Percentiles rank a stretch among this genome's conserved stretches.
Evolutionary conservation across 2,888 invertebrate genomes (phyloP).

Genomic region (Euzetes globulus): DNA sequence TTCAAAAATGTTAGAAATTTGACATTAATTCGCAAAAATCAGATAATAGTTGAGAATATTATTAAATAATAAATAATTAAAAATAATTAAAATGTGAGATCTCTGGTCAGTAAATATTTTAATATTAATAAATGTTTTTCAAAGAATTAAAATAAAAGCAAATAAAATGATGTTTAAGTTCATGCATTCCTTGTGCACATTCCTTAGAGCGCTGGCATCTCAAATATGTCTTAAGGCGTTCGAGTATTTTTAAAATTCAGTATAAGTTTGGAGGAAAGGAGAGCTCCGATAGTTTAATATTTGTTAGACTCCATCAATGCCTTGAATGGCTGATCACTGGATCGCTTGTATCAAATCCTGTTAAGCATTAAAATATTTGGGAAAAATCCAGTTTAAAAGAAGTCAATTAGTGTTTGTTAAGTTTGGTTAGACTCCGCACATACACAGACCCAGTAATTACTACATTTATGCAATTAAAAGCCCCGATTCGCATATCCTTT

Average conservation of each 20-base stretch:
- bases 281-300: neutral
- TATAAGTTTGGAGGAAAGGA: neutral
- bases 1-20: too few relatives aligned
- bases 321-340: neutral
- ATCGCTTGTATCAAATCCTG: neutral
- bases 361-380: neutral
- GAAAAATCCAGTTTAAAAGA: neutral
- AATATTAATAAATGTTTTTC: too few relatives aligned
- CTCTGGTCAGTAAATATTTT: too few relatives aligned
- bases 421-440: neutral
- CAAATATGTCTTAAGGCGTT: neutral
- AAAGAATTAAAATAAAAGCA: too few relatives aligned
- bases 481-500: neutral
- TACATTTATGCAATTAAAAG: neutral
- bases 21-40: too few relatives aligned
- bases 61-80: too few relatives aligned
- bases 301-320: too few relatives aligned
- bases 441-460: neutral
- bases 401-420: neutral
- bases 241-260: neutral
- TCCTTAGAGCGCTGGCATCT: neutral
- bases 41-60: too few relatives aligned
- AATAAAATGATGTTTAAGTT: too few relatives aligned
- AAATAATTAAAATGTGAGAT: too few relatives aligned
- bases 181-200: neutral